These are phyloP conservation scores for Epinotia brunnichana DNA, from an alignment of 2,888 invertebrate species.

Conservation along the genomic window DNA sequence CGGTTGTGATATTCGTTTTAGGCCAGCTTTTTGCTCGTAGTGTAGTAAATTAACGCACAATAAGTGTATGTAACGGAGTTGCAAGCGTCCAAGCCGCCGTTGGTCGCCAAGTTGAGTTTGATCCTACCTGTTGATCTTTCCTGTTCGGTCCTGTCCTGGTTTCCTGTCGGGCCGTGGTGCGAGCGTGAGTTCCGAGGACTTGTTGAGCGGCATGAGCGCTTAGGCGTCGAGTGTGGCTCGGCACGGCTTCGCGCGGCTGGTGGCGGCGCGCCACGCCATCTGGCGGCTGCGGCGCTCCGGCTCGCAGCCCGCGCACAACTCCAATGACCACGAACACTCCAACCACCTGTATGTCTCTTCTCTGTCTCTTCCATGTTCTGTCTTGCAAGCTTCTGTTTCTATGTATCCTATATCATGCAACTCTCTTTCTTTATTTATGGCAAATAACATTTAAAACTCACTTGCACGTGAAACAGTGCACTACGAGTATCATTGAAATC, in stretches of 20 bases:
- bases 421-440: not conserved
- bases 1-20: conserved; percentile 81
- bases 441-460: not conserved
- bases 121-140: conserved; percentile 55
- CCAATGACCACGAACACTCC: conserved; percentile 81
- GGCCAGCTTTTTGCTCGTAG: conserved; percentile 80
- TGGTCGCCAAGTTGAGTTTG: conserved; percentile 58
- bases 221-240: conserved; percentile 84
- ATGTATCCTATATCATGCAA: conserved; percentile 48
- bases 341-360: conserved; percentile 83
- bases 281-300: conserved; percentile 86
- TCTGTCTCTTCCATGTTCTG: conserved; percentile 65
- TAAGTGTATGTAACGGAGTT: conserved; percentile 60
- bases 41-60: conserved; percentile 46
- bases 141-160: conserved; percentile 44
- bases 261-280: conserved; percentile 88
- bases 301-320: conserved; percentile 79
- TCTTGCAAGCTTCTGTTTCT: conserved; percentile 57
- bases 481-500: not conserved
- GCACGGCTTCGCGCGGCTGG: conserved; percentile 88
- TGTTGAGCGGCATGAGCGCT: conserved; percentile 73
- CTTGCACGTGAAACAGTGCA: not conserved
- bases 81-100: conserved; percentile 61
- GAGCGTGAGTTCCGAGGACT: conserved; percentile 62
- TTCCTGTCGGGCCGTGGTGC: conserved; percentile 54